Base-by-base conservation (phyloP, 2,797 vertebrate genomes). In the Coregonus sp. region DNA sequence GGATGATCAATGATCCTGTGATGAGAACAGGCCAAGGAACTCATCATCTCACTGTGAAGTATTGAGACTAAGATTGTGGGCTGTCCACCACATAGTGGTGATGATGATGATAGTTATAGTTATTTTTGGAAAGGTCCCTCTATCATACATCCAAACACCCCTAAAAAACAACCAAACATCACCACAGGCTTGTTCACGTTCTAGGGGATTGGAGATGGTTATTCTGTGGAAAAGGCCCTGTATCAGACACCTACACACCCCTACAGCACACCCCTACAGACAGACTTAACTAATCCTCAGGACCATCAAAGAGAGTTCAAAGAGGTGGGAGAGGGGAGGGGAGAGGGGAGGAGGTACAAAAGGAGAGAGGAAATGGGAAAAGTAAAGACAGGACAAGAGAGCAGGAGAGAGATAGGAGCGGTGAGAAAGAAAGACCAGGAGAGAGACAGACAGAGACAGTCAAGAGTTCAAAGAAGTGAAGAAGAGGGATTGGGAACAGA, bases 251-350 rank as follows among this genome's bases (percentile, higher is more conserved):
- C 70, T 12, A 72, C 25, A 75, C 7, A 75, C 11, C 76, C 80
- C 80, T 29, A 84, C 75, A 70, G 81, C 25, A 75, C 4, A 75
- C 5, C 77, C 80, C 79, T 29, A 84, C 76, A 70, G 82, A 84
- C 84, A 87, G 73, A 76, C 78, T 20, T 82, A 81, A 77, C 75
- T 90, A 91, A 91, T 91, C 86, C 89, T 80, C 65, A 72, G 78
- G 79, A 81, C 80, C 88, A 86, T 87, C 82, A 90, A 90, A 88
- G 84, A 84, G 75, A 75, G 79, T 78, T 77, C 70, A 80, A 79
- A 72, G 80, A 40, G 40, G 50, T 18, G 37, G 35, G 72, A 61
- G 67, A 84, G 71, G 74, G 52, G 67, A 89, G 85, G 85, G 11
- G 40, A 51, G 20, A 51, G 0, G 15, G 15, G 12, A 33, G 15